phyloP scores from a whole-genome alignment of 1,140 invertebrate genomes.

The Liolophura sinensis region DNA sequence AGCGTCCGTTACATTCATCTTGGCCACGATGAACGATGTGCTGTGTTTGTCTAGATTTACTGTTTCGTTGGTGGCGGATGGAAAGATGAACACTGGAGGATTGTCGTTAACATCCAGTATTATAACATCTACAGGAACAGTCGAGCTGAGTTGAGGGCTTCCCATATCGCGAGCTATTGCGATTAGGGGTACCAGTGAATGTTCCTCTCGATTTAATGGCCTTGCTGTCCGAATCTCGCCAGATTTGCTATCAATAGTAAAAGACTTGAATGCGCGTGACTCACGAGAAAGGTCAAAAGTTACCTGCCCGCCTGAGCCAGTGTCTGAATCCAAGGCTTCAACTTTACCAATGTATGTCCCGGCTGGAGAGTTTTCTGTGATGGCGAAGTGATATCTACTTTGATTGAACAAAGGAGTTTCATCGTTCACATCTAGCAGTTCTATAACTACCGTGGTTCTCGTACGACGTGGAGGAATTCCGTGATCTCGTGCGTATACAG shows the following conservation, averaged over 20 bases:
- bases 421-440: slow-evolving; percentile 80
- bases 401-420: slow-evolving; percentile 35
- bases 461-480: slow-evolving; percentile 84
- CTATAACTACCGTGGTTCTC: slow-evolving; percentile 79
- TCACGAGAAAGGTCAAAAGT: too few species aligned
- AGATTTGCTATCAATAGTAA: too few species aligned
- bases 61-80: too few species aligned
- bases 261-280: too few species aligned
- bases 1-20: too few species aligned
- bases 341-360: slow-evolving; percentile 35
- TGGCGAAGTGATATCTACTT: slow-evolving; percentile 33
- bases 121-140: slow-evolving; percentile 83
- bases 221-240: too few species aligned
- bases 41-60: too few species aligned
- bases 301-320: slow-evolving; percentile 6
- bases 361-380: slow-evolving; percentile 26
- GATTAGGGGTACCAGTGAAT: slow-evolving; percentile 81
- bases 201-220: slow-evolving; percentile 77
- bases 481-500: slow-evolving; percentile 88
- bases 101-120: slow-evolving; percentile 93
- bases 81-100: slow-evolving; percentile 71
- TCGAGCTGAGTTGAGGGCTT: slow-evolving; percentile 71
- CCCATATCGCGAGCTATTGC: slow-evolving; percentile 81
- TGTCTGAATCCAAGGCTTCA: slow-evolving; percentile 34
- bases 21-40: too few species aligned